Base-by-base conservation (phyloP, 2,113 vertebrate genomes). In the Polypterus bichir region DNA sequence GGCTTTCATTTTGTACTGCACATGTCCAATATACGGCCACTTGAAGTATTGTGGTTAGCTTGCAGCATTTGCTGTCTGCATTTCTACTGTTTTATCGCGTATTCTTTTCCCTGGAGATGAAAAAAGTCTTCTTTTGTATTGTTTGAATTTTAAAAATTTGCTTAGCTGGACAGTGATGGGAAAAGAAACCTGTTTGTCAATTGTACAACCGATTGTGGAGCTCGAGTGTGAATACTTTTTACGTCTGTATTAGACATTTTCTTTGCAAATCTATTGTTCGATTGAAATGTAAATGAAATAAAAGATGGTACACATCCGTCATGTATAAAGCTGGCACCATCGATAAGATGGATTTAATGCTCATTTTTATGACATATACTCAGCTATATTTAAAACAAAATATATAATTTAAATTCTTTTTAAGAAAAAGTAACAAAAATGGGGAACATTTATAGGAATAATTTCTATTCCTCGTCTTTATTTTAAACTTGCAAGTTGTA, bases 181-280 rank as follows among this genome's bases (percentile, higher is more conserved):
- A 79, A 84, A 81, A 87, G 84, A 88, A 85, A 83, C 88, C 87
- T 91, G 86, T 90, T 91, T 88, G 87, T 91, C 88, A 82, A 89
- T 88, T 85, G 89, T 90, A 88, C 87, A 91, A 91, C 88, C 86
- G 86, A 88, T 90, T 88, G 88, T 86, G 80, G 87, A 92, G 88
- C 87, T 90, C 85, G 90, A 88, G 86, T 92, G 92, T 92, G 87
- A 90, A 92, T 93, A 96, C 92, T 93, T 51, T 89, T 88, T 89
- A 94, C 91, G 93, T 97, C 94, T 94, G 93, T 97, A 97, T 97
- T 97, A 96, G 94, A 97, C 93, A 93, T 91, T 97, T 97, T 87
- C 88, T 94, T 97, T 93, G 90, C 89, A 79, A 95, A 94, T 93
- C 92, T 97, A 94, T 94, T 95, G 89, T 95, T 95, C 89, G 92